phyloP scores from a whole-genome alignment of 2,113 vertebrate genomes.

The Taurulus bubalis region DNA sequence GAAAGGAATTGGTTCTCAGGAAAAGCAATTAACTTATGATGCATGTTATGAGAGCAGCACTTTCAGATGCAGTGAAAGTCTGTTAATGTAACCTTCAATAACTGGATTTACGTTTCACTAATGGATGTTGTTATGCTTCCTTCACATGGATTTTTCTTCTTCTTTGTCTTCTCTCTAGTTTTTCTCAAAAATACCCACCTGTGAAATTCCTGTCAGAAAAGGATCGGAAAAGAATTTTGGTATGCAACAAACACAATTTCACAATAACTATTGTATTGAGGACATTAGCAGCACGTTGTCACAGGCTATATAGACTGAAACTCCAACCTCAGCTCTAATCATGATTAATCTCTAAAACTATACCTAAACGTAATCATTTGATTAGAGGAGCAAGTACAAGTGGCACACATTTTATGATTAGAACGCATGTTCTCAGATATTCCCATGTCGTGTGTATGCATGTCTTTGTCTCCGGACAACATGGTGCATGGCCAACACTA shows the following conservation, averaged over 20 bases:
- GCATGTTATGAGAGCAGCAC: not conserved
- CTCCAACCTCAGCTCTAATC: not conserved
- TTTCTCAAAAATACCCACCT: constrained; percentile 97
- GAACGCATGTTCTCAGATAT: too few relatives aligned
- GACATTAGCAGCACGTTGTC: not conserved
- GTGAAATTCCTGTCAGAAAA: constrained; percentile 99
- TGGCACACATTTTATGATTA: not conserved
- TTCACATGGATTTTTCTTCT: not conserved
- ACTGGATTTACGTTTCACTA: not conserved
- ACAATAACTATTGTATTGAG: not conserved
- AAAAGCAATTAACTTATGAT: not conserved
- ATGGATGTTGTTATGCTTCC: not conserved
- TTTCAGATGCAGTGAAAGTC: not conserved
- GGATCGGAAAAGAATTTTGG: constrained; percentile 98
- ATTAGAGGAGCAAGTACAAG: not conserved
- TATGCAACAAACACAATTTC: constrained; percentile 76
- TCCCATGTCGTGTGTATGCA: too few relatives aligned
- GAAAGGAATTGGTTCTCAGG: not conserved
- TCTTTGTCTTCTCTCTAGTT: constrained; percentile 79
- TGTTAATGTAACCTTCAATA: not conserved
- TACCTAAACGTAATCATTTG: not conserved
- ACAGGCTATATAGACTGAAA: not conserved
- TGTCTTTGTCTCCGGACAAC: too few relatives aligned
- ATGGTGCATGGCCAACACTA: too few relatives aligned
- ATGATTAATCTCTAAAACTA: not conserved